Percentiles rank a stretch among this genome's conserved stretches.
phyloP scores from a whole-genome alignment of 2,888 invertebrate genomes.

The Cryptosula pallasiana region DNA sequence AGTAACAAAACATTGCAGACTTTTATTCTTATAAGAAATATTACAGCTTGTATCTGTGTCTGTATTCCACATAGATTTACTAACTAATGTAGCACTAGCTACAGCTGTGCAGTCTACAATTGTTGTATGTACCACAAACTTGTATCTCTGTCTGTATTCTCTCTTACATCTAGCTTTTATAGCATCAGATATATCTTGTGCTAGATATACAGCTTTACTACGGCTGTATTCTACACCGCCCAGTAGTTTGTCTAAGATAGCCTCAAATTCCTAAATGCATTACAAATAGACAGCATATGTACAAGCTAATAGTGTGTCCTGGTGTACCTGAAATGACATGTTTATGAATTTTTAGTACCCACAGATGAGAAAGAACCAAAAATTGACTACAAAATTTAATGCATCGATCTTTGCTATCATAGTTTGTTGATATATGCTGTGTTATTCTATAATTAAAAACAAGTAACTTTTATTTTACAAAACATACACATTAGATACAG shows the following conservation, averaged over 20 bases:
- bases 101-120: not conserved
- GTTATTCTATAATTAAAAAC: not conserved
- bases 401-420: too few relatives aligned
- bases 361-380: too few relatives aligned
- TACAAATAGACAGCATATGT: too few relatives aligned
- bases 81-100: not conserved
- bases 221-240: not conserved
- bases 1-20: not conserved
- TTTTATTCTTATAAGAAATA: not conserved
- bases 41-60: not conserved
- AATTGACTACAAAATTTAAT: too few relatives aligned
- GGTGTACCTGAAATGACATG: too few relatives aligned
- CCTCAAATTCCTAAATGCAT: too few relatives aligned
- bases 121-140: not conserved
- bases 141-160: not conserved
- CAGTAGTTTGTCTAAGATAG: too few relatives aligned
- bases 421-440: too few relatives aligned
- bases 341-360: too few relatives aligned
- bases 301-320: too few relatives aligned
- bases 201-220: not conserved
- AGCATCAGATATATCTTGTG: not conserved
- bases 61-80: conserved; percentile 1
- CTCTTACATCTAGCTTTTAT: conserved; percentile 1
- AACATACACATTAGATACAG: too few relatives aligned
- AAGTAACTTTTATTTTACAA: not conserved